Percentiles rank a stretch among this genome's conserved stretches.
phyloP scores from a whole-genome alignment of 2,888 invertebrate species.

The Eupithecia dodoneata region DNA sequence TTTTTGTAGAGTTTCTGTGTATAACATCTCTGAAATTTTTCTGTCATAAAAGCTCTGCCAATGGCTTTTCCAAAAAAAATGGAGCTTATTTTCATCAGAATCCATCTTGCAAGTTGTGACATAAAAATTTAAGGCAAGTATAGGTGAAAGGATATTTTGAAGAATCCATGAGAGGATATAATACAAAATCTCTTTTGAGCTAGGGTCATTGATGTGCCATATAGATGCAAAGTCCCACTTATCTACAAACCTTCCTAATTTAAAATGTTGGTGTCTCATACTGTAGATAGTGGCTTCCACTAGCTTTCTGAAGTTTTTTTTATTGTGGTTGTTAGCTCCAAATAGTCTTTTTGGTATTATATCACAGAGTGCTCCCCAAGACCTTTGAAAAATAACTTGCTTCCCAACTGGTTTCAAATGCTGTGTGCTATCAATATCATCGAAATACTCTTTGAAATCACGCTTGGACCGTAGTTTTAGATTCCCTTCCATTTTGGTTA shows the following conservation, averaged over 20 bases:
- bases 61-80: constrained; percentile 72
- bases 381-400: constrained; percentile 57
- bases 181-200: constrained; percentile 50
- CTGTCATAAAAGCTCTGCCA: constrained; percentile 79
- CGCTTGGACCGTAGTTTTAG: constrained; percentile 54
- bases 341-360: constrained; percentile 67
- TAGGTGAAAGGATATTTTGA: constrained; percentile 65
- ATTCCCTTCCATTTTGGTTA: constrained; percentile 59
- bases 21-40: constrained; percentile 64
- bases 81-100: constrained; percentile 72
- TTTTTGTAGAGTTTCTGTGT: constrained; percentile 62
- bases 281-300: constrained; percentile 62
- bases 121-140: constrained; percentile 73
- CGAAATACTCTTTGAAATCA: constrained; percentile 67
- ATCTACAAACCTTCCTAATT: constrained; percentile 51
- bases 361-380: constrained; percentile 58
- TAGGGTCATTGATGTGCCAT: constrained; percentile 55
- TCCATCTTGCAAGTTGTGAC: constrained; percentile 75
- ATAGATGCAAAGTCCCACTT: constrained; percentile 66
- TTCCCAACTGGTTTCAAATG: constrained; percentile 59
- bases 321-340: constrained; percentile 64
- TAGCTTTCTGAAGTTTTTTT: constrained; percentile 63
- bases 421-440: constrained; percentile 30
- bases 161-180: constrained; percentile 64
- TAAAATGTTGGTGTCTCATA: constrained; percentile 72